Base-by-base conservation (phyloP, 1,140 invertebrate genomes). In the Bombus ignitus region DNA sequence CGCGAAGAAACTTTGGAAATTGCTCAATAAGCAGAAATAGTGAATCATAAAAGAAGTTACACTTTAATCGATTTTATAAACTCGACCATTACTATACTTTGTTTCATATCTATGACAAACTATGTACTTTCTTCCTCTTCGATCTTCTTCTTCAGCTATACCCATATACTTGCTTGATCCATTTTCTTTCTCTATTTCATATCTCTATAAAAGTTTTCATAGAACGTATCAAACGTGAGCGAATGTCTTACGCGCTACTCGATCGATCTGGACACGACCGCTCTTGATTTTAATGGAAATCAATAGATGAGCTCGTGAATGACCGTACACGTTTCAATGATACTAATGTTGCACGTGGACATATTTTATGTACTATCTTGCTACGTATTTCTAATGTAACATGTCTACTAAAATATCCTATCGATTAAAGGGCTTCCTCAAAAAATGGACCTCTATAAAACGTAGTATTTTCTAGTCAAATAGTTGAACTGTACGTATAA, bases 211-310 rank as follows among this genome's bases (percentile, higher is more conserved):
- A 65, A 73, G 8, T 44, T 65, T 74, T 62, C 44, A 3, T 15
- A 65, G 71, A 76, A 35, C 42, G 13, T 8, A 12, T 39, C 25
- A 57, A 72, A 70, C 42, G 39, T 39, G 44, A 62, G n/a, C 39
- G 18, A 32, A 71, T 53, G 13, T 25, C 25, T 35, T 32, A 42
- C n/a, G 44, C 59, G 35, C 68, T 79, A 37, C 37, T 37, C 5
- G 85, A 91, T 90, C 81, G 87, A 89, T 89, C 83, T 57, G 59
- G 37, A 37, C 44, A 87, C 72, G 25, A 74, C 18, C 37, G 32
- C 42, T 12, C 66, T 81, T 91, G 89, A 91, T 89, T 91, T 81
- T 87, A 89, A 66, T 65, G 73, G 83, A 88, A 91, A 91, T 92
- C 91, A 88, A 91, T 92, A 89, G 59, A 71, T 78, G 72, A 80